Conservation (phyloP, 2,113 vertebrate species). For the Austrofundulus limnaeus region DNA sequence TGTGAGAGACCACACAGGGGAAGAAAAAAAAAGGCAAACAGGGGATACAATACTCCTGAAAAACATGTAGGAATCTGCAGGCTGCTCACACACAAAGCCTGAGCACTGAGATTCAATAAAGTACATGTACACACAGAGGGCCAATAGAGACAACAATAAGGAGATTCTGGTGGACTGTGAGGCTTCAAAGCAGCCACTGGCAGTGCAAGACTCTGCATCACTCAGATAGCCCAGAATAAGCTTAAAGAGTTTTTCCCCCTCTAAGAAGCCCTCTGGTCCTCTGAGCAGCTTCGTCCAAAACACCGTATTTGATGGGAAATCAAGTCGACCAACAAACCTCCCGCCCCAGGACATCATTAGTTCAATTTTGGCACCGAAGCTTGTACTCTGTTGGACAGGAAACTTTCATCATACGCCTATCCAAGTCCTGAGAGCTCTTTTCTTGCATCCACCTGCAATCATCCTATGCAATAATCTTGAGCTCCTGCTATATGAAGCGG, state of each 20-base stretch:
- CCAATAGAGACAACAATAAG: not conserved
- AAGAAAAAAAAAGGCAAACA: conserved; percentile 3
- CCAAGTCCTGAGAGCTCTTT: conserved; percentile 14
- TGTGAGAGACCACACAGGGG: conserved; percentile 12
- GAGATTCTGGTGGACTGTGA: conserved; percentile 9
- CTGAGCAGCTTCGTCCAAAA: conserved; percentile 23
- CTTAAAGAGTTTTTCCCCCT: conserved; percentile 14
- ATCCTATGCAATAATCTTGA: conserved; percentile 3
- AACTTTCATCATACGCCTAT: not conserved
- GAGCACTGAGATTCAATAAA: conserved; percentile 2
- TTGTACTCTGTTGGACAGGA: conserved; percentile 16
- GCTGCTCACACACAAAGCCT: not conserved
- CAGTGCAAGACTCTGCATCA: conserved; percentile 23
- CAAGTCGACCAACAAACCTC: conserved; percentile 32
- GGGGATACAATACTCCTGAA: not conserved
- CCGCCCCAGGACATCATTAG: conserved; percentile 54
- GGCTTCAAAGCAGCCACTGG: conserved; percentile 30
- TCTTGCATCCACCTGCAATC: conserved; percentile 16
- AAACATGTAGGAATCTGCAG: not conserved
- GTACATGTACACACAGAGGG: conserved; percentile 4
- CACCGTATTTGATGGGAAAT: conserved; percentile 50
- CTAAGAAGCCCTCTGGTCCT: conserved; percentile 42
- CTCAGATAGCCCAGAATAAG: conserved; percentile 29
- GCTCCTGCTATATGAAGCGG: not conserved
- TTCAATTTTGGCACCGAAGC: conserved; percentile 45